Evolutionary conservation across 2,113 vertebrate genomes (phyloP), one percentile per base, ranked within the genome.

Genomic region (Clarias macrocephalus): DNA sequence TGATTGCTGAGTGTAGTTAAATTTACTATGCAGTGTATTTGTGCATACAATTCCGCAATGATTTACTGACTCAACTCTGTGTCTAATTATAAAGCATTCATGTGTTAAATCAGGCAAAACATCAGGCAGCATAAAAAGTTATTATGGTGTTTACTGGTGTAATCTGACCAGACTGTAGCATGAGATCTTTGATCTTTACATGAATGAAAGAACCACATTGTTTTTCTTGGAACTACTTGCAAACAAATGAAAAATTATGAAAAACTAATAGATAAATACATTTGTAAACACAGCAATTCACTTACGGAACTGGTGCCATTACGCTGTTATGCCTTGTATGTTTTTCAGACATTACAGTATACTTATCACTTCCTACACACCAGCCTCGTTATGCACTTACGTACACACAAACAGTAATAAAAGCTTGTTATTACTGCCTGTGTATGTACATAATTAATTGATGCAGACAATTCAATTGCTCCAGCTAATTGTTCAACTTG

Each of bases 391-490:
- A 62, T 21, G 63, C 73, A 54, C 10, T 12, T 5, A 21, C 33
- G 52, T 1, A 1, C 57, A 75, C 37, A 63, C 11, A 79, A 4
- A 60, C 23, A 52, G 23, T 30, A 84, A 10, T 25, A 65, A 65
- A 86, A 57, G 28, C 52, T 70, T 25, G 30, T 57, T 59, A 73
- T 84, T 73, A 37, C 12, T 70, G 30, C 10, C 16, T 79, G 52
- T 25, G 76, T n/a, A 52, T 42, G 52, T 86, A 57, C 80, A 70
- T 66, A 54, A 86, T 86, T 68, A 54, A 86, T 86, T 68, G 30
- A 86, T 65, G 48, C 5, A 30, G 48, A 56, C 62, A 80, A 66
- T 86, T 80, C 83, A 85, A 52, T 42, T 18, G 60, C n/a, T 54
- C n/a, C 73, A 66, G 42, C 5, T 70, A 80, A 86, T 16, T 76